A percentile compares a stretch with the other conserved stretches of the same genome.
Evolutionary conservation across 2,888 invertebrate species (phyloP).

Genomic region (Allolobophora icterica): DNA sequence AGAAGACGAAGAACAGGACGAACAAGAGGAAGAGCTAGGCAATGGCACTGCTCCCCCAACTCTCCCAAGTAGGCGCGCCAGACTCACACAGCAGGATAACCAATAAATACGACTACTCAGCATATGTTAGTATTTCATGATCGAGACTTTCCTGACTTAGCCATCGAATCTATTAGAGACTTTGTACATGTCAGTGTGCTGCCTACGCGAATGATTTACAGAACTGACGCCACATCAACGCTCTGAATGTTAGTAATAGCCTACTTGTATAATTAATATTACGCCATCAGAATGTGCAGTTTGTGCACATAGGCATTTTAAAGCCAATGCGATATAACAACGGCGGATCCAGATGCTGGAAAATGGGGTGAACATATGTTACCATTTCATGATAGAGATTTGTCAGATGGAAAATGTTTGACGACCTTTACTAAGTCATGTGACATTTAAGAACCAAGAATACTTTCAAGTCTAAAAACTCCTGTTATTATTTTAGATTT

Average conservation of each 20-base stretch:
- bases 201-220: not conserved
- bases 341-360: not conserved
- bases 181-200: not conserved
- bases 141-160: not conserved
- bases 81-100: not conserved
- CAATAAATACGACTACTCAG: not conserved
- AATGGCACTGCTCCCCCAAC: not conserved
- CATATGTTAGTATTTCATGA: too few species aligned
- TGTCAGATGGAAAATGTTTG: not conserved
- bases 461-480: not conserved
- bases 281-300: not conserved
- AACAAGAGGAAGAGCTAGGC: constrained; percentile 11
- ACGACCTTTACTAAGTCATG: not conserved
- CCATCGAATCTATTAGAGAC: not conserved
- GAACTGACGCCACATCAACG: not conserved
- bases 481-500: not conserved
- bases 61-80: not conserved
- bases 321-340: not conserved
- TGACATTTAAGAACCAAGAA: not conserved
- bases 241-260: too few species aligned
- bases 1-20: constrained; percentile 36
- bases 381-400: not conserved
- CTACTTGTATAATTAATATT: too few species aligned
- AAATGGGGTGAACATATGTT: not conserved
- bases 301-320: not conserved